Evolutionary conservation across 1,140 invertebrate genomes (phyloP), one percentile per base, ranked within the genome.

Genomic region (Batillaria attramentaria): DNA sequence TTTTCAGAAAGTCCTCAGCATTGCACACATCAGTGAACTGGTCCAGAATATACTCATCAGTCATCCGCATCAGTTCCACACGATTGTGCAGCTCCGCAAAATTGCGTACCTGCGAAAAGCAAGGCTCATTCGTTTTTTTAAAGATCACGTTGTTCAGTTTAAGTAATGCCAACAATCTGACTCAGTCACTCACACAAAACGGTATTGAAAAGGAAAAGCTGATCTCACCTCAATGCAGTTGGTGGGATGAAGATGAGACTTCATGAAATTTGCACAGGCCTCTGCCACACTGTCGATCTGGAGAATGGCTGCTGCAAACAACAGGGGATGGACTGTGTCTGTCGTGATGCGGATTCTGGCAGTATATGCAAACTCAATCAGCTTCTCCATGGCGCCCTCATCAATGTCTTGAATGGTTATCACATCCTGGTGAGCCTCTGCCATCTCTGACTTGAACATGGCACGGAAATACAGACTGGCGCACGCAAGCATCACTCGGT

Each of bases 21-120:
- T 88, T 81, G 3, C 81, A 77, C n/a, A 91, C 87, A 16, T 89
- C 86, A 10, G 81, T 70, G 76, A 91, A 91, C 69, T 91, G 85
- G 31, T 90, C 89, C 46, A 85, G 76, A 18, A 91, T 88, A 75
- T 87, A 91, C 37, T 85, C 83, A 66, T 90, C 87, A 18, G 89
- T 87, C 70, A 87, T 85, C 60, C 86, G 84, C 60, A 91, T 87
- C 35, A 91, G 80, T 60, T 88, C 86, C 66, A 81, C 79, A 31
- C 87, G 83, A 39, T 90, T 90, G 81, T 90, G 90, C 74, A 87
- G 86, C 75, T 90, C 87, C 16, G 90, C 90, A 82, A 90, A 91
- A 62, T 87, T 86, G 24, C 87, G 82, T 31, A 81, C 80, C 80
- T 81, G 65, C 24, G 6, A 77, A 8, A 6, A 31, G 20, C 66